Conservation (phyloP, 35 echinoderm and acorn worm genomes). For the Apostichopus japonicus region DNA sequence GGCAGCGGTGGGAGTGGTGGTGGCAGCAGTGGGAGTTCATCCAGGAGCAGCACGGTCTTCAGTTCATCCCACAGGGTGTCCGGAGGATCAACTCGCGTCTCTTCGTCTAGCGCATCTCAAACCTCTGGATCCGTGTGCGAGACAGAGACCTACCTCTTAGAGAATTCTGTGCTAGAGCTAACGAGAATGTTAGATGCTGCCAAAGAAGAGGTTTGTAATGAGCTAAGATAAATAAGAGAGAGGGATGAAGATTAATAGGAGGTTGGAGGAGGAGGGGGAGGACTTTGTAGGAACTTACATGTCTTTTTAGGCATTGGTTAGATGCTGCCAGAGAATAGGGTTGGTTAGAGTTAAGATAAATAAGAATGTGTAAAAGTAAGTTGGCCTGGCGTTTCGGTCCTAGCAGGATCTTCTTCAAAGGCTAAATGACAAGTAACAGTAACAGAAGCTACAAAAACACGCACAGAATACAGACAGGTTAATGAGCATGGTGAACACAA, state of each 20-base stretch:
- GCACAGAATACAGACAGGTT: no score
- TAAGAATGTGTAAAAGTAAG: no score
- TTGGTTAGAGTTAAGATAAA: no score
- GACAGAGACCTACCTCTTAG: neutral
- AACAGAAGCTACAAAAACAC: no score
- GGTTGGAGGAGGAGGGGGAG: neutral
- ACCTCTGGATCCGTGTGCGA: neutral
- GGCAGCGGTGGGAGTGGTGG: neutral
- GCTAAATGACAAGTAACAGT: no score
- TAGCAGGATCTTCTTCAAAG: no score
- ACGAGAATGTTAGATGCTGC: slow-evolving; percentile 11
- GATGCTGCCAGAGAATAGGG: no score
- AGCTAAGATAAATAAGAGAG: neutral
- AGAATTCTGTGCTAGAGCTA: slow-evolving; percentile 22
- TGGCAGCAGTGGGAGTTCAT: neutral
- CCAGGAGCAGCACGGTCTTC: neutral
- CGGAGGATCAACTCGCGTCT: neutral
- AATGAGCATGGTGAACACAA: no score
- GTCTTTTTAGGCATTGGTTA: no score
- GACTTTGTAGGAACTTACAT: neutral
- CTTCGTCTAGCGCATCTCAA: neutral
- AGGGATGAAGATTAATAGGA: neutral
- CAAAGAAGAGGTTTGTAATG: slow-evolving; percentile 39
- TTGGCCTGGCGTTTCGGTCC: no score
- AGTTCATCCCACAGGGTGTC: neutral